These are phyloP conservation scores for Philopedon plagiatum DNA, from an alignment of 2,888 invertebrate species.

Conservation along the genomic window DNA sequence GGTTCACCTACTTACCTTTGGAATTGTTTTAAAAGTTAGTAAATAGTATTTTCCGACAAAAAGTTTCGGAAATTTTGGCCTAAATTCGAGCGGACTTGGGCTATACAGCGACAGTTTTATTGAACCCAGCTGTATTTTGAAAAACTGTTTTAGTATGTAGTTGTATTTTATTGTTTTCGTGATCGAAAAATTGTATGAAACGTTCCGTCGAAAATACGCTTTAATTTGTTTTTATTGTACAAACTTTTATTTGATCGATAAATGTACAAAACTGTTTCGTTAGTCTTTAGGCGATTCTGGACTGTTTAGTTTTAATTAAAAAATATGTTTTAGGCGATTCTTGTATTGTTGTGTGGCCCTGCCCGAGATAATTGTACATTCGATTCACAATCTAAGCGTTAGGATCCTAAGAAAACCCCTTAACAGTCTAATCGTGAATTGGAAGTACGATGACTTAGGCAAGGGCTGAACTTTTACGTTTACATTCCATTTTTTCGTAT, in stretches of 20 bases:
- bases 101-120: too few species aligned
- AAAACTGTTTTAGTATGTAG: not conserved
- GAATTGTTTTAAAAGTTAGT: too few species aligned
- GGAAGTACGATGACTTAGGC: too few species aligned
- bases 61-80: too few species aligned
- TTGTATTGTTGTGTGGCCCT: not conserved
- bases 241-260: constrained; percentile 15
- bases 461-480: constrained; percentile 18
- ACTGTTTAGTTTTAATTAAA: constrained; percentile 17
- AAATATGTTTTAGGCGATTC: constrained; percentile 16
- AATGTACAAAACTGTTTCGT: not conserved
- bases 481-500: constrained; percentile 7
- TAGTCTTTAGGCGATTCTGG: not conserved
- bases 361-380: too few species aligned
- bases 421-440: too few species aligned
- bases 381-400: too few species aligned
- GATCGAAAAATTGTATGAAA: not conserved
- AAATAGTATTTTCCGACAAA: too few species aligned
- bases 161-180: constrained; percentile 3
- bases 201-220: constrained; percentile 19
- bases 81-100: too few species aligned
- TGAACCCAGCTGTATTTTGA: too few species aligned
- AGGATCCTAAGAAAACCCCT: too few species aligned
- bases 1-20: too few species aligned
- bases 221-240: constrained; percentile 15